These are phyloP conservation scores for Lissocephala sabroskyi DNA, from an alignment of 2,888 invertebrate genomes.

Conservation along the genomic window DNA sequence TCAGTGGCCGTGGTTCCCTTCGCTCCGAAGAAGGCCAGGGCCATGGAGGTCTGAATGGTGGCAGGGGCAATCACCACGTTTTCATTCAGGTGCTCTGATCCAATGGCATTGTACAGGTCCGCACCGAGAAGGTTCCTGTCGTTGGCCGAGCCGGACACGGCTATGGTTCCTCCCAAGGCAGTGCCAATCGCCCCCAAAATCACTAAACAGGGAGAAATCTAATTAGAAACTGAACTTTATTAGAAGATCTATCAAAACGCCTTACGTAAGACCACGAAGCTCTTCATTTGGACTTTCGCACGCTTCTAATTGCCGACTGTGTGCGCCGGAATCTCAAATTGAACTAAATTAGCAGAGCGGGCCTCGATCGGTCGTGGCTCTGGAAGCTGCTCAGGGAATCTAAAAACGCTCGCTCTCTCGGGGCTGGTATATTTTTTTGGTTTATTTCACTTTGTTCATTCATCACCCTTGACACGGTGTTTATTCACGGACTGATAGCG, in stretches of 20 bases:
- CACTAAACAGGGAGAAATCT: no score
- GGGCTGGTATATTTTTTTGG: background rate
- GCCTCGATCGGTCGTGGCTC: no score
- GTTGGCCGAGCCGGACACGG: constrained; percentile 19
- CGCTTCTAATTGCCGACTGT: no score
- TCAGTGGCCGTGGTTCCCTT: constrained; percentile 77
- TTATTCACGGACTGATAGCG: constrained; percentile 37
- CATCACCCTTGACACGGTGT: constrained; percentile 40
- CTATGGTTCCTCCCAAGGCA: constrained; percentile 21
- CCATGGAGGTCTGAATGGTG: constrained; percentile 81
- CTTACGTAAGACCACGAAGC: no score
- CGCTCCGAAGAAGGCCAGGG: constrained; percentile 82
- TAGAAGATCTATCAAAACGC: no score
- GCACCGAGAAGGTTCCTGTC: constrained; percentile 62
- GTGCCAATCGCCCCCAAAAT: no score
- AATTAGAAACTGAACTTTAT: no score
- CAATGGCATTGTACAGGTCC: constrained; percentile 73
- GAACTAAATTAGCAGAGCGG: no score
- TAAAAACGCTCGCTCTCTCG: no score
- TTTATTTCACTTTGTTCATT: constrained; percentile 30
- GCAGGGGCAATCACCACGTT: constrained; percentile 84
- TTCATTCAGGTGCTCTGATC: constrained; percentile 74
- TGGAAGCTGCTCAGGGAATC: no score
- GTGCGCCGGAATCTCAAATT: no score
- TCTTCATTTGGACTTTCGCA: no score